A percentile compares a stretch with the other conserved stretches of the same genome.
These are phyloP conservation scores for Limnodromus scolopaceus DNA, from an alignment of 2,797 vertebrate genomes.

Conservation along the genomic window DNA sequence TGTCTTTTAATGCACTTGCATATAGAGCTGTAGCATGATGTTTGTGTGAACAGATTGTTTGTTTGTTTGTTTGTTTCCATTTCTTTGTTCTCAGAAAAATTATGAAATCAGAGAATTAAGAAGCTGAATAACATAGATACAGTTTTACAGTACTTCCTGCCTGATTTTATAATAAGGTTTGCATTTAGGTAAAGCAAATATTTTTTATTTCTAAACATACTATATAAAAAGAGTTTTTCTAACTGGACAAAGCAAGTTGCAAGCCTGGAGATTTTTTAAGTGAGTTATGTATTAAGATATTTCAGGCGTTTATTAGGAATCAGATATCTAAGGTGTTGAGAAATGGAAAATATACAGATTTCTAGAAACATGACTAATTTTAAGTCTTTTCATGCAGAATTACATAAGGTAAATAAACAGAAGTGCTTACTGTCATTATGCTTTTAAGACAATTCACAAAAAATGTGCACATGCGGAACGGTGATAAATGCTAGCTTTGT, in stretches of 20 bases:
- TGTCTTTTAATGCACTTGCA: neutral
- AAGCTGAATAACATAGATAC: neutral
- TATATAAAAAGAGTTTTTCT: neutral
- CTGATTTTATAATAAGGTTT: neutral
- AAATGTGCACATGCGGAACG: neutral
- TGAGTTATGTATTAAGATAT: neutral
- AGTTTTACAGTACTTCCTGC: neutral
- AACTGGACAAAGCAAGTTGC: slow-evolving; percentile 2
- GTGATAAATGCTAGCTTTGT: neutral
- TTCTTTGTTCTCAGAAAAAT: slow-evolving; percentile 24
- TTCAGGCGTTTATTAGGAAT: neutral
- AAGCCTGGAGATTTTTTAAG: neutral
- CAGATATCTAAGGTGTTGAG: neutral
- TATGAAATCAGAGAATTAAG: neutral
- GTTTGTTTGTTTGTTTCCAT: neutral
- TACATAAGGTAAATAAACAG: neutral
- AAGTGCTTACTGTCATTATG: neutral
- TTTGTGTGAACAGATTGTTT: neutral
- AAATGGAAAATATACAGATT: neutral
- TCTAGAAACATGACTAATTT: neutral
- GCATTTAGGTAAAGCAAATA: neutral
- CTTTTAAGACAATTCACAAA: neutral
- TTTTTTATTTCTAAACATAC: neutral
- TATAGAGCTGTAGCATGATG: neutral
- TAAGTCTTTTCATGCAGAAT: neutral